These are phyloP conservation scores for Drosophila cardini DNA, from an alignment of 1,140 invertebrate genomes.

Conservation along the genomic window DNA sequence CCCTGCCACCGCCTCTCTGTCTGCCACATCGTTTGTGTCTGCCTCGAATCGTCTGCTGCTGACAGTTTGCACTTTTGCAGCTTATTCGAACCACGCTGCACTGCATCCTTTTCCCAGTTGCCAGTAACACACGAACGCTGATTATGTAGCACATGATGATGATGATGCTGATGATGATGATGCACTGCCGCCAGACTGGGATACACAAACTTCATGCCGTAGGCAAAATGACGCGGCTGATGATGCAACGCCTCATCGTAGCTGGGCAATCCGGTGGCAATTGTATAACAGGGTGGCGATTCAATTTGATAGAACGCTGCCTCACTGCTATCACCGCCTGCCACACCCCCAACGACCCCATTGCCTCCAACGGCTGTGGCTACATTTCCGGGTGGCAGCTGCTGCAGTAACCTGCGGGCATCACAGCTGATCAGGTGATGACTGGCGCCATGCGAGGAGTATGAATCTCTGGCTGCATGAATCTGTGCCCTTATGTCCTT, in stretches of 20 bases:
- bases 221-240: slow-evolving; percentile 80
- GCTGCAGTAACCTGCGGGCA: slow-evolving; percentile 60
- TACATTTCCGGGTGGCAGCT: slow-evolving; percentile 34
- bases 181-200: slow-evolving; percentile 79
- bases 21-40: slow-evolving; percentile 26
- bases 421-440: slow-evolving; percentile 75
- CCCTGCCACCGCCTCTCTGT: slow-evolving; percentile 42
- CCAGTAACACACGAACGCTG: slow-evolving; percentile 54
- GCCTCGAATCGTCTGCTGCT: slow-evolving; percentile 60
- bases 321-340: slow-evolving; percentile 40
- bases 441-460: slow-evolving; percentile 61
- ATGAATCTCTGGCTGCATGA: slow-evolving; percentile 61
- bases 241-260: slow-evolving; percentile 87
- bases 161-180: slow-evolving; percentile 76
- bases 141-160: slow-evolving; percentile 21
- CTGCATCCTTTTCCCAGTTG: slow-evolving; percentile 76
- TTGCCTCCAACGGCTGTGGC: slow-evolving; percentile 3
- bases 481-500: slow-evolving; percentile 82
- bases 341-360: not conserved
- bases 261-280: slow-evolving; percentile 87
- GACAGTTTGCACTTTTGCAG: slow-evolving; percentile 81
- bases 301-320: slow-evolving; percentile 84
- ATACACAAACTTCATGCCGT: slow-evolving; percentile 83
- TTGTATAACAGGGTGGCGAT: slow-evolving; percentile 87
- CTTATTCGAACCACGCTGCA: slow-evolving; percentile 61